These are phyloP conservation scores for Columba janthina DNA, from an alignment of 2,113 vertebrate species.

Conservation along the genomic window DNA sequence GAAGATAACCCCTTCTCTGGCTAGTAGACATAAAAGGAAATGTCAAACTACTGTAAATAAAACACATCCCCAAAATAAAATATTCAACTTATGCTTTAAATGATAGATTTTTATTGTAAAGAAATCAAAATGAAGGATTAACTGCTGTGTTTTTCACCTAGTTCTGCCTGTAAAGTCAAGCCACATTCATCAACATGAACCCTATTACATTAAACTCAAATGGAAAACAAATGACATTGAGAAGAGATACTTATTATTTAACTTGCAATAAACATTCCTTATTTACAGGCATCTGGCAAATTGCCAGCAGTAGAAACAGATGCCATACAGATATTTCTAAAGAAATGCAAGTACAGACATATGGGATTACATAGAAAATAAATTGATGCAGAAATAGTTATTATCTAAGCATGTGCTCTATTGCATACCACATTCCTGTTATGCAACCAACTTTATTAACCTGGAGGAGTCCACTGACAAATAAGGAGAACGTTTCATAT, in stretches of 20 bases:
- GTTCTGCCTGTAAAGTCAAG: background rate
- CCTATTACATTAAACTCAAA: background rate
- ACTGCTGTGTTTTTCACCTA: background rate
- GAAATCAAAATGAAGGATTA: background rate
- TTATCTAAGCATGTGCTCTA: background rate
- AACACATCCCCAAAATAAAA: background rate
- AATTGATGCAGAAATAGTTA: slow-evolving; percentile 9
- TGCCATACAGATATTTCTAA: background rate
- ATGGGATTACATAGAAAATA: background rate
- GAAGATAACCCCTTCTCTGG: background rate
- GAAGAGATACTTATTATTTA: background rate
- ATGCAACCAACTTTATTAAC: slow-evolving; percentile 11
- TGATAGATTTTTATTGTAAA: background rate
- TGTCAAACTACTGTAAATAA: background rate
- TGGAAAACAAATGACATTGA: background rate
- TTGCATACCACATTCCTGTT: slow-evolving; percentile 32
- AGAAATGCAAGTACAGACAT: background rate
- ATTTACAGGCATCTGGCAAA: slow-evolving; percentile 15
- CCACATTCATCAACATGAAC: background rate
- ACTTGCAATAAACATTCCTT: background rate
- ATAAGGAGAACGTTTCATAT: background rate
- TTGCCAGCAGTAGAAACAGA: background rate
- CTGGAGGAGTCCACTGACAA: background rate
- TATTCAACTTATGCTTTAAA: background rate
- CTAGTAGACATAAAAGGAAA: background rate